Evolutionary conservation across 2,888 invertebrate genomes (phyloP), one percentile per base, ranked within the genome.

Genomic region (Frankliniella intonsa): DNA sequence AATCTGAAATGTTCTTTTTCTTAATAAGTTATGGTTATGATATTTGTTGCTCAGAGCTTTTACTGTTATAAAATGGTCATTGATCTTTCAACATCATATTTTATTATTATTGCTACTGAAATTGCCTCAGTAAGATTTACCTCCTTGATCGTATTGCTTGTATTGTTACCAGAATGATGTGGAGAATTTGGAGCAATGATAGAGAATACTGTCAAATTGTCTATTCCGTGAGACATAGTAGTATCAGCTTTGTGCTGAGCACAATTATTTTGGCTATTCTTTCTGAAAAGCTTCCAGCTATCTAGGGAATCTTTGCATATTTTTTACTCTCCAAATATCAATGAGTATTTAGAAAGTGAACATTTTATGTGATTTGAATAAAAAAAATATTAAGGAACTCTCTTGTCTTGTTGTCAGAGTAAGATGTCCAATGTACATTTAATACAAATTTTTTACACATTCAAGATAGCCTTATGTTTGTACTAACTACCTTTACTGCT

Each of bases 351-450:
- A 62, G 62, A 14, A 62, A 25, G 69, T 76, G 25, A 76, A 25
- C 69, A 76, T 76, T 76, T 76, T 76, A 76, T 76, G 69, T 76
- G 69, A 76, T 76, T 22, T 76, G 69, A 76, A 76, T 76, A 76
- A 76, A 76, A 76, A 25, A 76, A 69, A 76, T 7, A 76, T 8
- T 76, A 62, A 62, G 38, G 38, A 55, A 25, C 69, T 76, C 69
- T 22, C n/a, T 25, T 76, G 69, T 76, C 69, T 76, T 76, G 69
- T 76, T 76, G 69, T 69, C 69, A 76, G 22, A 76, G 25, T 25
- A 25, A 22, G 69, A 76, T 25, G 69, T 25, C 69, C 25, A 25
- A 12, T 76, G 22, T 76, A 76, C 69, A 76, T 76, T 76, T 76
- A 76, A 25, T 76, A 76, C 69, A 76, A 25, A 76, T 22, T 76